Base-by-base conservation (phyloP, 2,888 invertebrate species). In the Hipparchia semele region DNA sequence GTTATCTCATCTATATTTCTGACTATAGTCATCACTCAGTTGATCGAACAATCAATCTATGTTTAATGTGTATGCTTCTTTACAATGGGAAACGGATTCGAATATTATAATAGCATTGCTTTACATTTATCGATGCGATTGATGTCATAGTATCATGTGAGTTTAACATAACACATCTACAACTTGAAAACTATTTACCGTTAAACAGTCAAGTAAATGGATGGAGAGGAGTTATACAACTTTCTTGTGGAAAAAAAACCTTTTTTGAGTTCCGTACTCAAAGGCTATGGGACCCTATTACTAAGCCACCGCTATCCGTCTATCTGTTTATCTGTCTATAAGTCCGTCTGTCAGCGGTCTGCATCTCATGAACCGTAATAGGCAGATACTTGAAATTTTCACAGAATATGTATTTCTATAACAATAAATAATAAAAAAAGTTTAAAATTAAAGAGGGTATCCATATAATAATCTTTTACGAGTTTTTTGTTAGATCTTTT, bases 111-210 rank as follows among this genome's bases (percentile, higher is more conserved):
- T 81, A 70, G 80, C 80, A 78, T 80, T 60, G 69, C 76, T 85
- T 78, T 75, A 80, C 73, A 85, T 86, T 81, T 81, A 83, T 82
- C 78, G 76, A 84, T 84, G 80, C 87, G 76, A 85, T 87, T 87
- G 87, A 87, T 87, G 87, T 87, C 87, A 87, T 83, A 84, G 82
- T 59, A 73, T 70, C 75, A 78, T 64, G 62, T 56, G 61, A 61
- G 67, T 62, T 77, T 70, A 75, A 66, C 73, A 77, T 76, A 73
- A 56, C 56, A 64, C 70, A 71, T 69, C 46, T 61, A 73, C 62
- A 64, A 39, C 75, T 65, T 73, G 69, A 68, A 54, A 65, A 61
- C 49, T 49, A 51, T 60, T n/a, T 71, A 76, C 77, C 75, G 78
- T 78, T 78, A 76, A 67, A 51, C 5, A 13, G 13, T 9, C 45